Conservation (phyloP, 2,797 vertebrate species). For the Sphenodon punctatus region DNA sequence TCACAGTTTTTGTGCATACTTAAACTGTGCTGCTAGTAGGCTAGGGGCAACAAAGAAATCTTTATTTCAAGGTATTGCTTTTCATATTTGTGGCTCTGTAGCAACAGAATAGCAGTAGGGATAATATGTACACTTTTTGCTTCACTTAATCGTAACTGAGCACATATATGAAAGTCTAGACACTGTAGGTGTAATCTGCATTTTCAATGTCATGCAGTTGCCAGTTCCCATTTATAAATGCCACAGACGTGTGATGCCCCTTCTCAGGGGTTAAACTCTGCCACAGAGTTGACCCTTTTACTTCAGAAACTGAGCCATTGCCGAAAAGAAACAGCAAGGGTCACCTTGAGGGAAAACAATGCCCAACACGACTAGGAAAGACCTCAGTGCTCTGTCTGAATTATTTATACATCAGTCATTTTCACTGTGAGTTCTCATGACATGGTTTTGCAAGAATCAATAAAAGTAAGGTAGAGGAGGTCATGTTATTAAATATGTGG, state of each 20-base stretch:
- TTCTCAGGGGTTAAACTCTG: slow-evolving; percentile 69
- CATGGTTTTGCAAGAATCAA: slow-evolving; percentile 53
- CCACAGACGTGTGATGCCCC: slow-evolving; percentile 80
- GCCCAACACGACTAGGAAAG: slow-evolving; percentile 71
- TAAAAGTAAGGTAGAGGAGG: slow-evolving; percentile 57
- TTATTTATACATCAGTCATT: slow-evolving; percentile 63
- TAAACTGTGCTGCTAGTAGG: slow-evolving; percentile 82
- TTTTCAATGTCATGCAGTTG: slow-evolving; percentile 80
- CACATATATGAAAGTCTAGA: slow-evolving; percentile 83
- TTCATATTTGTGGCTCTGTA: slow-evolving; percentile 80
- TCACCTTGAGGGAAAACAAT: slow-evolving; percentile 63
- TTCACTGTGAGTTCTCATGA: slow-evolving; percentile 76
- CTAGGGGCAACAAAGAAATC: slow-evolving; percentile 77
- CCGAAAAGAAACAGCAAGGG: slow-evolving; percentile 68
- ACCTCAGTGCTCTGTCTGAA: slow-evolving; percentile 71
- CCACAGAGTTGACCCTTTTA: slow-evolving; percentile 68
- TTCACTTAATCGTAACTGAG: slow-evolving; percentile 82
- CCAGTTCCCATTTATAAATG: slow-evolving; percentile 76
- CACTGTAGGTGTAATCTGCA: slow-evolving; percentile 81
- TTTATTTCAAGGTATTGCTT: slow-evolving; percentile 81
- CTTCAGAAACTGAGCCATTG: slow-evolving; percentile 68
- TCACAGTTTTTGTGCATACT: slow-evolving; percentile 79
- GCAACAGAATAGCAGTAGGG: slow-evolving; percentile 80
- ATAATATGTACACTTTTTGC: slow-evolving; percentile 78
- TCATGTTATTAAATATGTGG: slow-evolving; percentile 28